phyloP scores from a whole-genome alignment of 2,113 vertebrate genomes.

The Hippocampus mohnikei region DNA sequence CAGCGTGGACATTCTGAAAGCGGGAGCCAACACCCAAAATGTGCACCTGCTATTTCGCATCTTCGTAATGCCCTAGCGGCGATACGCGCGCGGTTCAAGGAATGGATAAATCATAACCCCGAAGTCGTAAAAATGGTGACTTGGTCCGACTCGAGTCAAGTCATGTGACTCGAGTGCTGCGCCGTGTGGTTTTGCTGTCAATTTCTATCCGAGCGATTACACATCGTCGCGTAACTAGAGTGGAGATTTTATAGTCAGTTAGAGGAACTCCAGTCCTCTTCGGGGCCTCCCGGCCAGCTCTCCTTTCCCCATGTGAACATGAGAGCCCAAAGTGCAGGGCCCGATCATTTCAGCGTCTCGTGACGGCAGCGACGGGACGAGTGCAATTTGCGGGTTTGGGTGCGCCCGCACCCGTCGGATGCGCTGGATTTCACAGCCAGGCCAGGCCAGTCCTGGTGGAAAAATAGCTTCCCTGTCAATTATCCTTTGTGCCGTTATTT shows the following conservation, averaged over 20 bases:
- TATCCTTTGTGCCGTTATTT: too few species aligned
- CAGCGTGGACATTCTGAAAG: neutral
- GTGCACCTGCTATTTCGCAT: neutral
- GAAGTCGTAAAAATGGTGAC: neutral
- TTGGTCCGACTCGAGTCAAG: neutral
- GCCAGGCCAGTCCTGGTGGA: too few species aligned
- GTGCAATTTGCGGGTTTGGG: conserved; percentile 47
- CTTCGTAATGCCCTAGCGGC: too few species aligned
- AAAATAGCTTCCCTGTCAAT: too few species aligned
- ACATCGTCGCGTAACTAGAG: conserved; percentile 2
- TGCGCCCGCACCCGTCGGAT: conserved; percentile 24
- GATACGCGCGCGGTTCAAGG: too few species aligned
- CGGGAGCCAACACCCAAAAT: neutral
- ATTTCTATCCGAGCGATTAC: neutral
- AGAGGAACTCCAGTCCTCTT: conserved; percentile 19
- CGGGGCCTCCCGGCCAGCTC: conserved; percentile 36
- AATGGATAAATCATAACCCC: neutral
- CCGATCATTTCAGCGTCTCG: conserved; percentile 35
- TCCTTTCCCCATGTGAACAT: conserved; percentile 60
- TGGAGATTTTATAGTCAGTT: neutral
- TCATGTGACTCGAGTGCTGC: conserved; percentile 11
- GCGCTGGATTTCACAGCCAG: conserved; percentile 41
- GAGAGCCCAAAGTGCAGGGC: conserved; percentile 57
- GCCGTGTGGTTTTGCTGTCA: conserved; percentile 33
- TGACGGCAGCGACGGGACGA: conserved; percentile 28